Base-by-base conservation (phyloP, 2,888 invertebrate genomes). In the Prenolepis imparis region DNA sequence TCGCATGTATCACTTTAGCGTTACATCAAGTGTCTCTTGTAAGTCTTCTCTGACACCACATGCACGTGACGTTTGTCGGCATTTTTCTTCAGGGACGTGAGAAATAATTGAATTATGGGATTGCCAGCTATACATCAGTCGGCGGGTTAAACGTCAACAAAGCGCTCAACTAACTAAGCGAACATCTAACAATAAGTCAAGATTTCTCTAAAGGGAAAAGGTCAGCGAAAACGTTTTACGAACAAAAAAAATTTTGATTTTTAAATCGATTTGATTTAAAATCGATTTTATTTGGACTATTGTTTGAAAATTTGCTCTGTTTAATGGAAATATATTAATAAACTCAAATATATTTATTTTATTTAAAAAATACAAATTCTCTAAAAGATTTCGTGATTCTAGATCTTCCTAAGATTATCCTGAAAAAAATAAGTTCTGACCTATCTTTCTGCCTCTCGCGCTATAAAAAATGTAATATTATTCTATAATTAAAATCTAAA, bases 21-120 rank as follows among this genome's bases (percentile, higher is more conserved):
- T 1, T 66, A 21, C 15, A 8, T 68, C 68, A 52, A 68, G 44
- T 48, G 61, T 82, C 57, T 64, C 82, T 73, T 66, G 24, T 77
- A 82, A n/a, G 55, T 77, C 66, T 75, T 82, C 82, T 24, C 78
- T 57, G 48, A 82, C 28, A 52, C 11, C 21, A 18, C 36, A 11
- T 24, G 36, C 41, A 67, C 57, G 44, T 66, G 64, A 82, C 59
- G n/a, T 77, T 66, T 48, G 64, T 78, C 64, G 36, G 55, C 44
- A 66, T 77, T 82, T 67, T 67, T 82, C 66, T 82, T 82, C 78
- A 41, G 52, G 36, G 48, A 82, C 57, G 36, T 57, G 44, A 64
- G 55, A 77, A 77, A n/a, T 82, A 82, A 82, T 82, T 77, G 36
- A 78, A 67, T 82, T 77, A 66, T 41, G n/a, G 15, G 57, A 59